Evolutionary conservation across 2,888 invertebrate genomes (phyloP).

Genomic region (Drosophila hamatofila): DNA sequence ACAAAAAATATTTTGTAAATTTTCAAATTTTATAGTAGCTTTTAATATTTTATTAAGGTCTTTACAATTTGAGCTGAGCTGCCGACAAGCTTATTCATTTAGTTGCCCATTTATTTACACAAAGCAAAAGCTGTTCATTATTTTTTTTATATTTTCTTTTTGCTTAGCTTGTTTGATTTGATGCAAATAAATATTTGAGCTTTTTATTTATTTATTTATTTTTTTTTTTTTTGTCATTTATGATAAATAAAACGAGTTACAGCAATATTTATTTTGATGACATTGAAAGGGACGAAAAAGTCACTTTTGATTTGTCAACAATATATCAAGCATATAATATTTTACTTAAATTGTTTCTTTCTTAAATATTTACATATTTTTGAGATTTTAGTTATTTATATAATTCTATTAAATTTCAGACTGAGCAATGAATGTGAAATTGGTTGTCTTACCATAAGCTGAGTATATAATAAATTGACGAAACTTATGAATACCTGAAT

Average conservation of each 20-base stretch:
- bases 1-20: neutral
- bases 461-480: too few species aligned
- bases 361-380: neutral
- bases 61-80: neutral
- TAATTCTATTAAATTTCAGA: neutral
- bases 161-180: slow-evolving; percentile 2
- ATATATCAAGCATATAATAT: neutral
- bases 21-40: neutral
- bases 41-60: slow-evolving; percentile 6
- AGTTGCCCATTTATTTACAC: slow-evolving; percentile 2
- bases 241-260: neutral
- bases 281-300: neutral
- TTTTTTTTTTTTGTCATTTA: neutral
- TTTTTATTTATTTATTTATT: neutral
- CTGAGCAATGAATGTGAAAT: too few species aligned
- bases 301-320: neutral
- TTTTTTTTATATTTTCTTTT: neutral
- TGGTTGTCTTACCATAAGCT: too few species aligned
- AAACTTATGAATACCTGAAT: too few species aligned
- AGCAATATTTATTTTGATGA: neutral
- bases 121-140: neutral
- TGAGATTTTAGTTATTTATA: neutral
- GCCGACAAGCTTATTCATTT: neutral
- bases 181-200: neutral
- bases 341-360: neutral